Evolutionary conservation across 2,113 vertebrate species (phyloP).

Genomic region (Oryctolagus cuniculus): DNA sequence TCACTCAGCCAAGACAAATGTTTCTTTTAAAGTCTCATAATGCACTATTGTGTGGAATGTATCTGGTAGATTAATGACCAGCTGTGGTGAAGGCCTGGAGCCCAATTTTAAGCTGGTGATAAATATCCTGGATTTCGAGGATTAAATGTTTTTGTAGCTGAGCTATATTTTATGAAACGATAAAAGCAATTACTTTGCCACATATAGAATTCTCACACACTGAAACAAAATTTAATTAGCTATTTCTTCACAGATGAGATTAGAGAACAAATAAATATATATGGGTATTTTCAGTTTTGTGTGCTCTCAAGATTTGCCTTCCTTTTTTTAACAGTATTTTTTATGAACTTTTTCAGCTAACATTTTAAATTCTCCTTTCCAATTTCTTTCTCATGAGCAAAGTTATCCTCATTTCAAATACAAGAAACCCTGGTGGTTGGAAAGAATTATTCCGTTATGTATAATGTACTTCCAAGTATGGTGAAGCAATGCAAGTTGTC

Average conservation of each 20-base stretch:
- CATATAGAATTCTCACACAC: slow-evolving; percentile 35
- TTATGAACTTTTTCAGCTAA: slow-evolving; percentile 26
- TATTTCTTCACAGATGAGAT: slow-evolving; percentile 58
- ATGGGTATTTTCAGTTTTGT: slow-evolving; percentile 34
- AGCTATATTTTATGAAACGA: slow-evolving; percentile 76
- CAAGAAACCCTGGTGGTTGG: slow-evolving; percentile 35
- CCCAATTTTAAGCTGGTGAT: slow-evolving; percentile 76
- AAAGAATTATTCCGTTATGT: slow-evolving; percentile 72
- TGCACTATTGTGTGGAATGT: slow-evolving; percentile 51
- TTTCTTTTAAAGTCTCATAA: slow-evolving; percentile 73
- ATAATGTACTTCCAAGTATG: slow-evolving; percentile 55
- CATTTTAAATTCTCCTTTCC: slow-evolving; percentile 38
- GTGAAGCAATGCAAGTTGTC: slow-evolving; percentile 33
- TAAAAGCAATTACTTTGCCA: slow-evolving; percentile 72
- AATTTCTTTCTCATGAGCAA: slow-evolving; percentile 55
- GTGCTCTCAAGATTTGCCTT: background rate
- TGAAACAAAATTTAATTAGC: slow-evolving; percentile 77
- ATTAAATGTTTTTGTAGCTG: slow-evolving; percentile 78
- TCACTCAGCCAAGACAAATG: slow-evolving; percentile 61
- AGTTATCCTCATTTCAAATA: slow-evolving; percentile 69
- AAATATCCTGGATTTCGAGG: slow-evolving; percentile 76
- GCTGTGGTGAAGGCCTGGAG: slow-evolving; percentile 66
- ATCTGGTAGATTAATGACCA: slow-evolving; percentile 79
- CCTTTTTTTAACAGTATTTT: slow-evolving; percentile 20
- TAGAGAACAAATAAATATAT: slow-evolving; percentile 47